Conservation (phyloP, 2,113 vertebrate genomes). For the Nicator chloris region DNA sequence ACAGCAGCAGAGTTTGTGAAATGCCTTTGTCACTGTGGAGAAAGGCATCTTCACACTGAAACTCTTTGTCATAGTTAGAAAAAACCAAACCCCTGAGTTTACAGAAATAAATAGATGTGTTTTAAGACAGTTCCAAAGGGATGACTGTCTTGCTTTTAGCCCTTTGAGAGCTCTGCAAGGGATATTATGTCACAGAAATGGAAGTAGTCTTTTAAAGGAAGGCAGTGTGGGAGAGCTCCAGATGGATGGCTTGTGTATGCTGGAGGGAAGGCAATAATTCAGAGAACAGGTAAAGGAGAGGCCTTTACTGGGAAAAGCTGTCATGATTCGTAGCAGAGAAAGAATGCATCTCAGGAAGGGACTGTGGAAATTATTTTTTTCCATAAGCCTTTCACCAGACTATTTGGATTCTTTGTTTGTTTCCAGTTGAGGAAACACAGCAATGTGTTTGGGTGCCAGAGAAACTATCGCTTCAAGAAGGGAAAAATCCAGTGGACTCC, state of each 20-base stretch:
- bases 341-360: slow-evolving; percentile 1
- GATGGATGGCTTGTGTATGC: not conserved
- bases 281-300: not conserved
- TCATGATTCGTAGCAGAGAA: not conserved
- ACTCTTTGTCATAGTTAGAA: not conserved
- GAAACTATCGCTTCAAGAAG: slow-evolving; percentile 1
- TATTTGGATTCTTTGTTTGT: slow-evolving; percentile 31
- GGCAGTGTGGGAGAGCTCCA: not conserved
- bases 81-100: not conserved
- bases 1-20: not conserved
- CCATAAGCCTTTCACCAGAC: slow-evolving; percentile 3
- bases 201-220: not conserved
- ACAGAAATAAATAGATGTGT: not conserved
- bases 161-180: not conserved
- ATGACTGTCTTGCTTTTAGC: not conserved
- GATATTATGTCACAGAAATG: not conserved
- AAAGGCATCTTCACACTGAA: not conserved
- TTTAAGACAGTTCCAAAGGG: not conserved
- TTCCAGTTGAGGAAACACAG: slow-evolving; percentile 35
- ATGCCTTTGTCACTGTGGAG: not conserved
- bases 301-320: not conserved
- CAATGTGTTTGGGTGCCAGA: not conserved
- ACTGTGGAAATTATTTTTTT: slow-evolving; percentile 13
- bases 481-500: not conserved
- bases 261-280: not conserved